Evolutionary conservation across 2,888 invertebrate species (phyloP).

Genomic region (Agriotes lineatus): DNA sequence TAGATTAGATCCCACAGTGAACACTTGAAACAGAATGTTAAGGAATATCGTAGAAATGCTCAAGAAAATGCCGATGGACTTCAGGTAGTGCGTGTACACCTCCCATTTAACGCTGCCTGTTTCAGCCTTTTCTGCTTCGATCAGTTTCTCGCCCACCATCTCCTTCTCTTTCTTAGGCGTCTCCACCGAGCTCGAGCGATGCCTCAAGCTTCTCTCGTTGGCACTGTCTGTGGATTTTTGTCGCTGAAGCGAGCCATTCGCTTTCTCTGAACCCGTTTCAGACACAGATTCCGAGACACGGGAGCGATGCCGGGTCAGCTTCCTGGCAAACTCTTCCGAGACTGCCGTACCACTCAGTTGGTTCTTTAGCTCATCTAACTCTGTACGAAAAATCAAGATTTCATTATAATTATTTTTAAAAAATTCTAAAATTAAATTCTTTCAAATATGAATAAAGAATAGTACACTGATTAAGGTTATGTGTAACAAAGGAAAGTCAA

Average conservation of each 20-base stretch:
- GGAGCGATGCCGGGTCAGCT: slow-evolving; percentile 76
- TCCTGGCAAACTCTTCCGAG: slow-evolving; percentile 74
- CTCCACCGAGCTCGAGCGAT: slow-evolving; percentile 61
- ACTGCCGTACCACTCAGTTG: slow-evolving; percentile 76
- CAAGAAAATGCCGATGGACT: slow-evolving; percentile 84
- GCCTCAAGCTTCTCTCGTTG: slow-evolving; percentile 57
- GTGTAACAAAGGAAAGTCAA: no score
- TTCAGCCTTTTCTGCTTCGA: slow-evolving; percentile 91
- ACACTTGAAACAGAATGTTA: slow-evolving; percentile 85
- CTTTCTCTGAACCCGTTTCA: slow-evolving; percentile 71
- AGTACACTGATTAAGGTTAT: no score
- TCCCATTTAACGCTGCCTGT: slow-evolving; percentile 91
- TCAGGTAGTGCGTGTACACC: slow-evolving; percentile 91
- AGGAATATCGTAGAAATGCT: slow-evolving; percentile 81
- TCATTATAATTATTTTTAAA: no score
- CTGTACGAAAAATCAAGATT: no score
- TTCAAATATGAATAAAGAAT: no score
- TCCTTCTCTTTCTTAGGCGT: slow-evolving; percentile 62
- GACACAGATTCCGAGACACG: slow-evolving; percentile 80
- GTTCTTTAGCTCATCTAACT: slow-evolving; percentile 66
- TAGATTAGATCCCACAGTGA: slow-evolving; percentile 88
- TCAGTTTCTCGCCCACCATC: slow-evolving; percentile 77
- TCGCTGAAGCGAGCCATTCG: slow-evolving; percentile 66
- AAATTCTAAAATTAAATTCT: no score
- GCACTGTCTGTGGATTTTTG: slow-evolving; percentile 61